phyloP scores from a whole-genome alignment of 2,888 invertebrate species.

The Kuschelorhynchus macadamiae region DNA sequence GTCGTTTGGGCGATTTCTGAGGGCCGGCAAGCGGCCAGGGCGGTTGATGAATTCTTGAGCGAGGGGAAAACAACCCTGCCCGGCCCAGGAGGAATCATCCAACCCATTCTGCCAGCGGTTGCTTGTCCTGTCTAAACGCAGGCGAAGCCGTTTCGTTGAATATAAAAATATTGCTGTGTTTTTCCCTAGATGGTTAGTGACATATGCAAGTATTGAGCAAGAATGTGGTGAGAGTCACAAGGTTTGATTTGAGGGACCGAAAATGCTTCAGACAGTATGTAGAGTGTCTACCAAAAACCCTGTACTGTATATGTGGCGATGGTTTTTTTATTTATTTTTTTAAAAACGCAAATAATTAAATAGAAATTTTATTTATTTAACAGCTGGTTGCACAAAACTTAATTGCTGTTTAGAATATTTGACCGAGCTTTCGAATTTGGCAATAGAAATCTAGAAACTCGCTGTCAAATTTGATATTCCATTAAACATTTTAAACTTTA shows the following conservation, averaged over 20 bases:
- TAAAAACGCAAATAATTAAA: too few species aligned
- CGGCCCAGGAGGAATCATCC: constrained; percentile 91
- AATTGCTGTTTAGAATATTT: too few species aligned
- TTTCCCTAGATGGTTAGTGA: constrained; percentile 11
- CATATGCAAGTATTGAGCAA: neutral
- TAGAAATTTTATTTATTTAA: too few species aligned
- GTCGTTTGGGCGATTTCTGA: constrained; percentile 99
- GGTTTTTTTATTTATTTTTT: too few species aligned
- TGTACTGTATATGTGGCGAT: too few species aligned
- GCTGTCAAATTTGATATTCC: too few species aligned
- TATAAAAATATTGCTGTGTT: constrained; percentile 10
- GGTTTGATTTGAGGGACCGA: neutral
- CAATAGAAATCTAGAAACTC: too few species aligned
- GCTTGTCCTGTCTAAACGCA: constrained; percentile 62
- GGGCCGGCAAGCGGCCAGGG: constrained; percentile 97
- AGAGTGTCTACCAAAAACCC: too few species aligned
- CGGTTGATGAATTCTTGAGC: constrained; percentile 89
- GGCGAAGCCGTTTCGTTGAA: neutral
- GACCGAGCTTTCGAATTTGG: too few species aligned
- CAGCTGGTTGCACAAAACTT: too few species aligned
- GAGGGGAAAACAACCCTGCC: constrained; percentile 86
- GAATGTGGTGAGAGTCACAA: constrained; percentile 4
- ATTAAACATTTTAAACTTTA: too few species aligned
- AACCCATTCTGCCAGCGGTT: constrained; percentile 61
- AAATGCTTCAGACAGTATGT: too few species aligned